phyloP scores from a whole-genome alignment of 2,113 vertebrate species.

The Protobothrops mucrosquamatus region DNA sequence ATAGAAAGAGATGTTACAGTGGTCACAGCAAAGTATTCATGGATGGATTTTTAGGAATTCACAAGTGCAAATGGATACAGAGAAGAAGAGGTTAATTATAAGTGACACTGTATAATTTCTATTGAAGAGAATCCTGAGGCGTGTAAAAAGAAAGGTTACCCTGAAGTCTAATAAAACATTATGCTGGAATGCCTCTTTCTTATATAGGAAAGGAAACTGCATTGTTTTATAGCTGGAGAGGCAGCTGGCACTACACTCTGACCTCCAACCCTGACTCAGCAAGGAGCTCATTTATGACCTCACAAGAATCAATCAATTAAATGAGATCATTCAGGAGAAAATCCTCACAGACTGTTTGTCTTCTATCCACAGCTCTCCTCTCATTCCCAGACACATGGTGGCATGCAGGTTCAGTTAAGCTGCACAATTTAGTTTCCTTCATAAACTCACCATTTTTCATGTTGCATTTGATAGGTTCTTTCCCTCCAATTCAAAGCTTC shows the following conservation, averaged over 20 bases:
- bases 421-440: slow-evolving; percentile 68
- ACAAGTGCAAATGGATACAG: slow-evolving; percentile 26
- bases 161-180: slow-evolving; percentile 59
- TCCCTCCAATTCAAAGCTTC: slow-evolving; percentile 66
- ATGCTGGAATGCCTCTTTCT: slow-evolving; percentile 59
- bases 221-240: slow-evolving; percentile 71
- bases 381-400: slow-evolving; percentile 72
- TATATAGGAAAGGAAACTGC: slow-evolving; percentile 65
- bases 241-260: slow-evolving; percentile 85
- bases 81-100: slow-evolving; percentile 61
- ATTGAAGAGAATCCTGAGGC: slow-evolving; percentile 52
- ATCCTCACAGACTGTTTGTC: slow-evolving; percentile 73
- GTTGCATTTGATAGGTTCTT: slow-evolving; percentile 75
- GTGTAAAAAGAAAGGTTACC: slow-evolving; percentile 56
- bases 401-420: slow-evolving; percentile 72
- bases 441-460: slow-evolving; percentile 82
- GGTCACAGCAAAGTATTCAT: slow-evolving; percentile 11
- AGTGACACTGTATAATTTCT: slow-evolving; percentile 58
- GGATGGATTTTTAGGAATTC: slow-evolving; percentile 27
- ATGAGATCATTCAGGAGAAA: slow-evolving; percentile 73
- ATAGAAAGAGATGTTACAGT: slow-evolving; percentile 29
- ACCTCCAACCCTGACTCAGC: slow-evolving; percentile 76
- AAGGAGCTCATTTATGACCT: slow-evolving; percentile 73
- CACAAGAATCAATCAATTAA: slow-evolving; percentile 69
- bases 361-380: slow-evolving; percentile 52